Base-by-base conservation (phyloP, 2,797 vertebrate species). In the Platyrinchus mystaceus region DNA sequence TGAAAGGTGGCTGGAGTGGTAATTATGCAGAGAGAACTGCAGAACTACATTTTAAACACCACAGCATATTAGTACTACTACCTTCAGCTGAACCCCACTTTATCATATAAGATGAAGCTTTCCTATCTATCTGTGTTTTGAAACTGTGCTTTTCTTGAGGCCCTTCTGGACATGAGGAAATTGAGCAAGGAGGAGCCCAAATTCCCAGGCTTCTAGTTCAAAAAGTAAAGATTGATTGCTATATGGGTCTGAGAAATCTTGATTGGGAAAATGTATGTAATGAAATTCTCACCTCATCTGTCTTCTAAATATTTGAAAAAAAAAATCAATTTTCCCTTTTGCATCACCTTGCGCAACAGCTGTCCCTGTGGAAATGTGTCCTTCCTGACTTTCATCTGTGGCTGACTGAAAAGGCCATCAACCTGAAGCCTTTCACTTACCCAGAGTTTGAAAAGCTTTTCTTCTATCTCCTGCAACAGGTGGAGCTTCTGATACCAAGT, bases 341-440 rank as follows among this genome's bases (percentile, higher is more conserved):
- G 43, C 0, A 0, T 36, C 16, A 67, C 23, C 52, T 80, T 3
- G 1, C 1, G 7, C 44, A 60, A 47, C 16, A 43, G 39, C n/a
- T 49, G 23, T 59, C 56, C 28, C 37, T 23, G 18, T 24, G 66
- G 81, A 93, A 84, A 75, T 32, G 15, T 46, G 47, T 39, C 14
- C 32, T 20, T 80, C 17, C 52, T 52, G 59, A 32, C 34, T 43
- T 66, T 46, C 55, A 78, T 56, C 12, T 69, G 36, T 6, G 19
- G 18, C n/a, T 84, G 22, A 21, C 16, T 46, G 56, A 90, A 86
- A 91, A 82, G 43, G 41, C 28, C 68, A 84, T 63, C 8, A 69
- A 49, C 26, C 16, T 0, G 0, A 77, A 59, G 43, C 21, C 52
- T 71, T 88, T 52, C 47, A 66, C 11, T 76, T 20, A 17, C 2